phyloP scores from a whole-genome alignment of 2,888 invertebrate species.

The Acanthoscelides obtectus region DNA sequence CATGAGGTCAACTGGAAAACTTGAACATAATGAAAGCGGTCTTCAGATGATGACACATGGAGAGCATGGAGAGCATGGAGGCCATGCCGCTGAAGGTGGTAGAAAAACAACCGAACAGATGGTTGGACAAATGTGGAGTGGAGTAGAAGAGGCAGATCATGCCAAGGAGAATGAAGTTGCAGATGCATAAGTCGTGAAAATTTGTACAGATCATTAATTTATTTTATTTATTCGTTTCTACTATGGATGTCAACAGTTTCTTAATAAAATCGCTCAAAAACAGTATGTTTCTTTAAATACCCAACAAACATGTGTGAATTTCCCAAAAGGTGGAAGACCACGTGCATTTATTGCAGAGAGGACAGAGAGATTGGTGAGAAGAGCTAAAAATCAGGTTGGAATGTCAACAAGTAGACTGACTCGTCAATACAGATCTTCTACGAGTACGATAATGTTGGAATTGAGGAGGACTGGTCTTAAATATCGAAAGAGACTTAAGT shows the following conservation, averaged over 20 bases:
- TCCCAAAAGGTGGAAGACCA: too few relatives aligned
- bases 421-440: too few relatives aligned
- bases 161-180: not conserved
- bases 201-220: not conserved
- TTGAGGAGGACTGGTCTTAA: too few relatives aligned
- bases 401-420: too few relatives aligned
- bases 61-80: not conserved
- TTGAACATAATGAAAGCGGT: slow-evolving; percentile 5
- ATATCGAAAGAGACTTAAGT: too few relatives aligned
- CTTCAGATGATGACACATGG: slow-evolving; percentile 2
- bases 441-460: too few relatives aligned
- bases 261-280: not conserved
- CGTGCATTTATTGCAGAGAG: too few relatives aligned
- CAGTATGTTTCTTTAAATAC: too few relatives aligned
- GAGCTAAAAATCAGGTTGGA: too few relatives aligned
- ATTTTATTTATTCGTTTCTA: not conserved
- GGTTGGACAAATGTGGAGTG: not conserved
- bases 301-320: too few relatives aligned
- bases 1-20: not conserved
- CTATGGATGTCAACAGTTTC: not conserved
- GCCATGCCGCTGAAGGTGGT: not conserved
- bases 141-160: not conserved
- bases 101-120: not conserved
- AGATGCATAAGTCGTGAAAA: not conserved
- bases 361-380: too few relatives aligned